phyloP scores from a whole-genome alignment of 2,113 vertebrate species.

The Ardeotis arabs region DNA sequence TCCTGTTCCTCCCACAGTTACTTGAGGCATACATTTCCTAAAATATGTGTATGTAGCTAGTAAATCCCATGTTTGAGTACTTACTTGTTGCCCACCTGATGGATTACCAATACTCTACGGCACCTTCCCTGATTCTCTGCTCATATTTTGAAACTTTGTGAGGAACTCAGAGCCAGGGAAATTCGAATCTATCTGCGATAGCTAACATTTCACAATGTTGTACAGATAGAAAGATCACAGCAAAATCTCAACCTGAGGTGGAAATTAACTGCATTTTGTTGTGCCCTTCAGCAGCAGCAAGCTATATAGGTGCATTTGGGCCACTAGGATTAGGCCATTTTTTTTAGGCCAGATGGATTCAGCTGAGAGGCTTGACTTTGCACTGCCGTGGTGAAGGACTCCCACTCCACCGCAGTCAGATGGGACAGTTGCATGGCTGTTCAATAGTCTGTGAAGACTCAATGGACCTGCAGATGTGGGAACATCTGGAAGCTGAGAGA shows the following conservation, averaged over 20 bases:
- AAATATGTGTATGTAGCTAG: background rate
- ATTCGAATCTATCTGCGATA: background rate
- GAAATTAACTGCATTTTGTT: background rate
- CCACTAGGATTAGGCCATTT: background rate
- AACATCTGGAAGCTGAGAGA: background rate
- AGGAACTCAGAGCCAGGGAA: background rate
- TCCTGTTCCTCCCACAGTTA: background rate
- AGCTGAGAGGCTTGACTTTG: background rate
- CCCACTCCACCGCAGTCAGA: background rate
- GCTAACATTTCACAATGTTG: background rate
- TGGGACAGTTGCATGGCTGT: background rate
- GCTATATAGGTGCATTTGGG: background rate
- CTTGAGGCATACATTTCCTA: background rate
- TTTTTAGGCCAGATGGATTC: background rate
- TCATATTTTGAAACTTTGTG: background rate
- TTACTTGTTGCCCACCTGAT: background rate
- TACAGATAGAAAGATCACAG: background rate
- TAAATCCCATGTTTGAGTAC: background rate
- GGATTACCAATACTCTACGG: rapidly evolving
- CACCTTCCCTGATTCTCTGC: background rate
- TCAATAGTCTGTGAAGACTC: background rate
- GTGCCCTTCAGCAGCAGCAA: background rate
- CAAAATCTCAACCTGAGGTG: background rate
- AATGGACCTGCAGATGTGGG: background rate
- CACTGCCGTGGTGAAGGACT: background rate